Evolutionary conservation across 2,113 vertebrate genomes (phyloP).

Genomic region (Alouatta palliata): DNA sequence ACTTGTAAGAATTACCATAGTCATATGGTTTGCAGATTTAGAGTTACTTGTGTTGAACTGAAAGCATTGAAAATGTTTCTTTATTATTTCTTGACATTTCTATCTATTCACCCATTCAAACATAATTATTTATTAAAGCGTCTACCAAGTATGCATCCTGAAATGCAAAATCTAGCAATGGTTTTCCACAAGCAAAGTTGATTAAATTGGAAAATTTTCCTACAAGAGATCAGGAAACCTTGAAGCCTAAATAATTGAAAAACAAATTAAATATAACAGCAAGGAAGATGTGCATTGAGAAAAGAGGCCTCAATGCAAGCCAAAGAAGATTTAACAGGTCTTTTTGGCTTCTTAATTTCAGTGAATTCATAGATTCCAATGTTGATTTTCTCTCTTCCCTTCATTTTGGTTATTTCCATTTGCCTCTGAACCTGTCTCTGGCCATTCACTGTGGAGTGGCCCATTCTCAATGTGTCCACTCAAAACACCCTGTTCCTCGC

Average conservation of each 20-base stretch:
- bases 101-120: background rate
- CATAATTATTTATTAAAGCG: background rate
- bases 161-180: background rate
- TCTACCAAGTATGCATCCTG: background rate
- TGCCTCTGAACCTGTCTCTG: background rate
- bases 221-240: constrained; percentile 1
- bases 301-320: background rate
- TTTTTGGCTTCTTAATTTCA: constrained; percentile 26
- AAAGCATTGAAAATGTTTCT: constrained; percentile 34
- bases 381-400: background rate
- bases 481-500: background rate
- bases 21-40: constrained; percentile 12
- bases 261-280: constrained; percentile 27
- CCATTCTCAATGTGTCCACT: background rate
- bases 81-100: constrained; percentile 28
- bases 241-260: constrained; percentile 52
- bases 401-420: constrained; percentile 10
- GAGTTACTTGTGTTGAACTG: background rate
- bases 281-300: background rate
- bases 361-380: background rate
- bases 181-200: constrained; percentile 20
- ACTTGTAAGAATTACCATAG: background rate
- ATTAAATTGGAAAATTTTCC: constrained; percentile 44
- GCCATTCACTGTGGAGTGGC: background rate
- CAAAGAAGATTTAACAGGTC: background rate